Conservation (phyloP, 1,140 invertebrate genomes). For the Drosophila guanche region DNA sequence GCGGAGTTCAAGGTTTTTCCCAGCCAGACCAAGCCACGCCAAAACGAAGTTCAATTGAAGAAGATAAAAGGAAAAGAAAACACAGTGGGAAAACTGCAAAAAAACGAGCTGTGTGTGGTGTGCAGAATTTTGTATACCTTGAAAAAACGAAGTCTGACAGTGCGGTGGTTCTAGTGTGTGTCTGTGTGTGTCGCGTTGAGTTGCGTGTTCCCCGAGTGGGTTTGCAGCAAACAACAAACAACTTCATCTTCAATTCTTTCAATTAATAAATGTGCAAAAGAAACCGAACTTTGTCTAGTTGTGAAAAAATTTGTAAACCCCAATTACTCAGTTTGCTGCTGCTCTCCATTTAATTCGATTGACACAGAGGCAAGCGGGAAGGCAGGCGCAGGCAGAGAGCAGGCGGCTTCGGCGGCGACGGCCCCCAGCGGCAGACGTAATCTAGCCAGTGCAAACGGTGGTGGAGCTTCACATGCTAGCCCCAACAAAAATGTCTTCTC, state of each 20-base stretch:
- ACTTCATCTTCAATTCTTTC: constrained; percentile 32
- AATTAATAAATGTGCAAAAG: constrained; percentile 57
- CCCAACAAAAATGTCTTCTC: constrained; percentile 12
- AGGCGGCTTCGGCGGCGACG: constrained; percentile 22
- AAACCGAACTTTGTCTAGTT: constrained; percentile 66
- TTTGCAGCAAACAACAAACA: background rate
- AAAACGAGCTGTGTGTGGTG: constrained; percentile 37
- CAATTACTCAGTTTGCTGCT: constrained; percentile 70
- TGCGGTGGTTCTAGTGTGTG: constrained; percentile 28
- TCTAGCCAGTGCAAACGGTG: constrained; percentile 59
- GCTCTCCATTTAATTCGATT: constrained; percentile 69
- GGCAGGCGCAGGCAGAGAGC: constrained; percentile 11
- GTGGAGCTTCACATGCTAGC: constrained; percentile 52
- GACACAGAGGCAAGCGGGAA: constrained; percentile 43
- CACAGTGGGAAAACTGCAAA: constrained; percentile 26
- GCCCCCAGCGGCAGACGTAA: constrained; percentile 58
- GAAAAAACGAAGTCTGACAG: constrained; percentile 24
- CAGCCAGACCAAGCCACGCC: constrained; percentile 18
- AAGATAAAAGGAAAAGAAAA: background rate
- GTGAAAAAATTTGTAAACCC: constrained; percentile 77
- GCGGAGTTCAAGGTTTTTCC: constrained; percentile 54
- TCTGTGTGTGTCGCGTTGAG: constrained; percentile 21
- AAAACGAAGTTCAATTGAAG: constrained; percentile 42
- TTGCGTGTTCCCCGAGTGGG: constrained; percentile 12
- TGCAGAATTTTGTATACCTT: constrained; percentile 65